These are phyloP conservation scores for Danio choprae DNA, from an alignment of 2,797 vertebrate species.

Conservation along the genomic window DNA sequence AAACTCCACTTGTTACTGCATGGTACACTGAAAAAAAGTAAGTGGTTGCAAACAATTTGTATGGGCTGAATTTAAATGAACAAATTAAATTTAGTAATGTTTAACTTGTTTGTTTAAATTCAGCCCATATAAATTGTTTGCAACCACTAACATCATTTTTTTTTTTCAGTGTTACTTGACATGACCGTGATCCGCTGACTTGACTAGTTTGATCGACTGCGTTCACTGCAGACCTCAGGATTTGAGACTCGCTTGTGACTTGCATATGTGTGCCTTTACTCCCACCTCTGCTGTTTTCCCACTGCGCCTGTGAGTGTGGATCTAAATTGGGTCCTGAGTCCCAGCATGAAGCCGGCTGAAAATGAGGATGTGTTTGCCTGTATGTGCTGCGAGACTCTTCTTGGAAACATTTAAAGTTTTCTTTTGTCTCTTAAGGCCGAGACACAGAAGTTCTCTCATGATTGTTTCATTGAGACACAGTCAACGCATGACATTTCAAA, in stretches of 20 bases:
- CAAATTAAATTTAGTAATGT: too few species aligned
- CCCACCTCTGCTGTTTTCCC: conserved; percentile 38
- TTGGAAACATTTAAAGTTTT: conserved; percentile 11
- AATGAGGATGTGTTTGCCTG: conserved; percentile 24
- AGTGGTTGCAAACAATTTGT: too few species aligned
- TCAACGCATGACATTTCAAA: background rate
- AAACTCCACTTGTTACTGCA: background rate
- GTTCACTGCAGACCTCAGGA: conserved; percentile 2
- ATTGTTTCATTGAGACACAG: conserved; percentile 2
- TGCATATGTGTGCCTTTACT: conserved; percentile 22
- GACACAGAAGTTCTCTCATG: conserved; percentile 8
- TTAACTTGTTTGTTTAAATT: too few species aligned
- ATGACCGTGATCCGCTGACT: conserved; percentile 5
- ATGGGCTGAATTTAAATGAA: too few species aligned
- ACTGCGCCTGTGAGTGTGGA: conserved; percentile 32
- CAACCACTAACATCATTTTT: too few species aligned
- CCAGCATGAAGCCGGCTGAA: conserved; percentile 19
- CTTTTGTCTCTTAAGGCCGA: conserved; percentile 16
- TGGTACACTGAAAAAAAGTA: background rate
- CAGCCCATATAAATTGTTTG: too few species aligned
- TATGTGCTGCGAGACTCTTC: background rate
- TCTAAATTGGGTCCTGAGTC: conserved; percentile 34
- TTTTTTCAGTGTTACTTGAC: background rate
- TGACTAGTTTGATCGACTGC: conserved; percentile 1
- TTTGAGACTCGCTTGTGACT: conserved; percentile 28